These are phyloP conservation scores for Thripadectes ignobilis DNA, from an alignment of 2,797 vertebrate species.

Conservation along the genomic window DNA sequence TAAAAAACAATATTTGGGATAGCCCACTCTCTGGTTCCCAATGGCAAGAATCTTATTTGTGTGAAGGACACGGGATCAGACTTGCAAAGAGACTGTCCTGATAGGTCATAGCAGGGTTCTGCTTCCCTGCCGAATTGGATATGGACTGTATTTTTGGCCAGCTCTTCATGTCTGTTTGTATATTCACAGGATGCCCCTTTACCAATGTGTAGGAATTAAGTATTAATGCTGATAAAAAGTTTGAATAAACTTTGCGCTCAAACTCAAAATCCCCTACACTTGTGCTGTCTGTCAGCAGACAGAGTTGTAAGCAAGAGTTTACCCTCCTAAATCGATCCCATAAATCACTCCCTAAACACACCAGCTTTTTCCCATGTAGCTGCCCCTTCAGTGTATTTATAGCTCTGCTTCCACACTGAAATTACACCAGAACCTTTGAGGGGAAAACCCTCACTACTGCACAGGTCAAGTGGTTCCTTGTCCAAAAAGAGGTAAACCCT, in stretches of 20 bases:
- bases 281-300: background rate
- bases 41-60: background rate
- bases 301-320: background rate
- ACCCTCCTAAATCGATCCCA: background rate
- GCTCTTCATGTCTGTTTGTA: accelerated
- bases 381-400: background rate
- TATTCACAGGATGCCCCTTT: background rate
- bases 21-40: background rate
- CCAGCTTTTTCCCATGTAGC: background rate
- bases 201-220: background rate
- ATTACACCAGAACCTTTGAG: background rate
- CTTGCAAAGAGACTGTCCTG: background rate
- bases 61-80: accelerated
- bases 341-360: background rate
- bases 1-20: background rate
- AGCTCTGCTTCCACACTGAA: background rate
- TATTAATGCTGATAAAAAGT: background rate
- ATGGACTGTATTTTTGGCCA: accelerated
- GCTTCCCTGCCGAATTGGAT: background rate
- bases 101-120: background rate
- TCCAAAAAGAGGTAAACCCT: background rate
- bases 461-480: background rate
- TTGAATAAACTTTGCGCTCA: background rate
- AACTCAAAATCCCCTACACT: background rate
- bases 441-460: background rate